These are phyloP conservation scores for Anoplophora glabripennis DNA, from an alignment of 1,140 invertebrate species.

Conservation along the genomic window DNA sequence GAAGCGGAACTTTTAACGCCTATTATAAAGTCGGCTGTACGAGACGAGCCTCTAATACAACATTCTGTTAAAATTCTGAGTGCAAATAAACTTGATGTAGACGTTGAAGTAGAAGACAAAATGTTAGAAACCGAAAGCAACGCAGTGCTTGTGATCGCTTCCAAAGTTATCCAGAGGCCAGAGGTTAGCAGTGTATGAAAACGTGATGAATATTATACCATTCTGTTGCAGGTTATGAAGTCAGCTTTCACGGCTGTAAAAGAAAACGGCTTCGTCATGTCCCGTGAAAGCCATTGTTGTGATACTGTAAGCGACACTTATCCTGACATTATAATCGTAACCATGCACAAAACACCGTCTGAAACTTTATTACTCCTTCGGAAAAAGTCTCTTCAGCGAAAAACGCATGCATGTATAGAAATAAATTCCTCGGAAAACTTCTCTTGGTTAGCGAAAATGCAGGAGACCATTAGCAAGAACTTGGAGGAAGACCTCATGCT, in stretches of 20 bases:
- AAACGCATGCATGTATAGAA: constrained; percentile 1
- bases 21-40: constrained; percentile 57
- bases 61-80: constrained; percentile 53
- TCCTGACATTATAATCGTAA: constrained; percentile 47
- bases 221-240: constrained; percentile 45
- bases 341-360: constrained; percentile 46
- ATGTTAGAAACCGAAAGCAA: constrained; percentile 58
- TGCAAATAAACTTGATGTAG: constrained; percentile 53
- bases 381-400: constrained; percentile 26
- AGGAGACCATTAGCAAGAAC: constrained; percentile 56
- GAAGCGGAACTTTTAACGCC: constrained; percentile 46
- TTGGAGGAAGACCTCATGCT: constrained; percentile 56
- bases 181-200: too few species aligned
- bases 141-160: constrained; percentile 55
- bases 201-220: constrained; percentile 3
- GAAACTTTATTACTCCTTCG: constrained; percentile 50
- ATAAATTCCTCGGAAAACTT: constrained; percentile 38
- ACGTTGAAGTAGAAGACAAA: constrained; percentile 60
- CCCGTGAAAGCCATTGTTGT: constrained; percentile 48
- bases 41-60: constrained; percentile 59
- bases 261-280: constrained; percentile 54
- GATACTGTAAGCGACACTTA: constrained; percentile 6
- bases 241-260: constrained; percentile 47
- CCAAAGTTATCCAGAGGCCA: constrained; percentile 47
- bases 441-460: constrained; percentile 54